Evolutionary conservation across 2,888 invertebrate genomes (phyloP).

Genomic region (Alloplasta piceator): DNA sequence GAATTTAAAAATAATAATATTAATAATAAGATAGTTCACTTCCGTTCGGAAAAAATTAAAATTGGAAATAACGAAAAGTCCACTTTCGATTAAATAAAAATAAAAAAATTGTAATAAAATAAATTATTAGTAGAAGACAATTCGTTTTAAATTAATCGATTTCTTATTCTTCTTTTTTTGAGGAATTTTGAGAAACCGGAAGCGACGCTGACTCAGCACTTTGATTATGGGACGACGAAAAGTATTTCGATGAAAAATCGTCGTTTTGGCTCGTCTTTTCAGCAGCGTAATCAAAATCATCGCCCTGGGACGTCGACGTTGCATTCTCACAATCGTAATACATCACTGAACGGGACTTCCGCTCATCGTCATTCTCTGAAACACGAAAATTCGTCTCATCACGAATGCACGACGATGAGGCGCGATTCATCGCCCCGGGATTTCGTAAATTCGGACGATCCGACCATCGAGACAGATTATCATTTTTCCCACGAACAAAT

Average conservation of each 20-base stretch:
- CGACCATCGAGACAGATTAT: slow-evolving; percentile 33
- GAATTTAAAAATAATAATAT: no score
- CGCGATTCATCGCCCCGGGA: slow-evolving; percentile 33
- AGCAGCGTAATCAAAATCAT: slow-evolving; percentile 37
- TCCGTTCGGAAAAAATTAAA: no score
- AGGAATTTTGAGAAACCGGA: slow-evolving; percentile 45
- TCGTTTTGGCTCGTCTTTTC: slow-evolving; percentile 4
- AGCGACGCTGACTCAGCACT: slow-evolving; percentile 44
- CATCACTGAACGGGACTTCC: neutral
- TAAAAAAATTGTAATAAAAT: no score
- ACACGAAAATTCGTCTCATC: slow-evolving; percentile 8
- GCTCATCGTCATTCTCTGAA: slow-evolving; percentile 29
- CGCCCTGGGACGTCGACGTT: slow-evolving; percentile 37
- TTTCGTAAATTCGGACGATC: slow-evolving; percentile 30
- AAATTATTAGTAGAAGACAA: no score
- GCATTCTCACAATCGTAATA: slow-evolving; percentile 41
- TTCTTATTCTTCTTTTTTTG: neutral
- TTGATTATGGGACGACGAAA: slow-evolving; percentile 34
- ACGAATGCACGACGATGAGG: neutral
- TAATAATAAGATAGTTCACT: no score
- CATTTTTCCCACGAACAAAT: slow-evolving; percentile 18
- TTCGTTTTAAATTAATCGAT: neutral
- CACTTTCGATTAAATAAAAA: no score
- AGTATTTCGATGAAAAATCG: slow-evolving; percentile 24
- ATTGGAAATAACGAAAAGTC: no score